Percentiles rank a stretch among this genome's conserved stretches.
Evolutionary conservation across 2,113 vertebrate species (phyloP).

Genomic region (Clarias batrachus): DNA sequence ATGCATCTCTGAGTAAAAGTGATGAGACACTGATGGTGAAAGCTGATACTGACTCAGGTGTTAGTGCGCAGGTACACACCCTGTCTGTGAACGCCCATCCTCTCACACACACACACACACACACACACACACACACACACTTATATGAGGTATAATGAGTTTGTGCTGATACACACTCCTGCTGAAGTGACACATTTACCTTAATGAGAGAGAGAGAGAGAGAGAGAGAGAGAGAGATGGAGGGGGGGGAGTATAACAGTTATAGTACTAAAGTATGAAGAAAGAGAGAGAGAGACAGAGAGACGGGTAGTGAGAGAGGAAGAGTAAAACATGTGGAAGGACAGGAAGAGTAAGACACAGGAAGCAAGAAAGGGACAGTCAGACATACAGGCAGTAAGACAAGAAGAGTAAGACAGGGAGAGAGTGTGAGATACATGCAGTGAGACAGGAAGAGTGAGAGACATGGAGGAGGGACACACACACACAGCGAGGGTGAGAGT

Average conservation of each 20-base stretch:
- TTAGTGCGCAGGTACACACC: background rate
- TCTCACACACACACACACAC: slow-evolving; percentile 8
- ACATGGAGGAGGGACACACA: background rate
- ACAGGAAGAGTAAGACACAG: background rate
- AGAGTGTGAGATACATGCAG: background rate
- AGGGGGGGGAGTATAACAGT: background rate
- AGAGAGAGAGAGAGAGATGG: background rate
- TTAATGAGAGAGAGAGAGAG: background rate
- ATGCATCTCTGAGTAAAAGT: background rate
- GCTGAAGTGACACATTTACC: slow-evolving; percentile 21
- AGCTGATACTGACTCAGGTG: background rate
- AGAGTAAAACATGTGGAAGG: background rate
- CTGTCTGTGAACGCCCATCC: background rate
- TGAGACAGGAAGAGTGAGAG: background rate
- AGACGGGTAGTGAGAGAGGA: background rate
- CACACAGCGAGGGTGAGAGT: background rate
- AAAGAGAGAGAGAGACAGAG: background rate
- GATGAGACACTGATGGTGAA: background rate
- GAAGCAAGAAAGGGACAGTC: too few species aligned
- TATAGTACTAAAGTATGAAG: too few species aligned
- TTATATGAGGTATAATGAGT: background rate
- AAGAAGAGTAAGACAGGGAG: background rate
- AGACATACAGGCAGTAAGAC: background rate
- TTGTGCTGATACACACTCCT: slow-evolving; percentile 2
- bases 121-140: slow-evolving; percentile 15